Percentiles rank a stretch among this genome's conserved stretches.
Evolutionary conservation across 1,140 invertebrate species (phyloP).

Genomic region (Amphibalanus amphitrite): DNA sequence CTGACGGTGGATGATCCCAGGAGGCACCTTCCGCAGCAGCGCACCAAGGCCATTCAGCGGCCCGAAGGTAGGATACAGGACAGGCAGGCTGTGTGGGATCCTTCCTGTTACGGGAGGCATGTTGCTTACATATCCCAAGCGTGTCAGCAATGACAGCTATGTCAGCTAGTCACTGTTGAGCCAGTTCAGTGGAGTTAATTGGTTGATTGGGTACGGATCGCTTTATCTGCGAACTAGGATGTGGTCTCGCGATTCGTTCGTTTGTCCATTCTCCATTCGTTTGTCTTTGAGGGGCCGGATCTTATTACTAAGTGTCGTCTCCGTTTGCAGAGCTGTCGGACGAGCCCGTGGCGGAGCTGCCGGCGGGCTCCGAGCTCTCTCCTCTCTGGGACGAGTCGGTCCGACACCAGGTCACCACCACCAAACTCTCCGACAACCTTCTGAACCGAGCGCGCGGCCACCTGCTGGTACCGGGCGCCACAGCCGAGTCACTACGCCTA

Average conservation of each 20-base stretch:
- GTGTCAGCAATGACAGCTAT: no score
- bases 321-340: constrained; percentile 6
- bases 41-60: constrained; percentile 17
- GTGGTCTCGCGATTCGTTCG: no score
- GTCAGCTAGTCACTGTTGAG: no score
- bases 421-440: neutral
- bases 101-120: no score
- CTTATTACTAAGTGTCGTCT: no score
- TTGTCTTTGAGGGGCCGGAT: no score
- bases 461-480: neutral
- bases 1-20: constrained; percentile 66
- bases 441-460: neutral
- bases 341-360: neutral
- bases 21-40: constrained; percentile 48
- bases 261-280: no score
- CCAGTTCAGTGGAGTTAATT: no score
- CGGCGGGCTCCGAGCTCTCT: neutral
- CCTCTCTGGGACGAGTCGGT: neutral
- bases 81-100: no score
- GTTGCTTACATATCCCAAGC: no score
- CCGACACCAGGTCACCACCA: neutral
- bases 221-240: no score
- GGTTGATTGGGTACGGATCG: no score
- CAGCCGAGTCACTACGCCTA: neutral
- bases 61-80: constrained; percentile 9